Evolutionary conservation across 2,888 invertebrate species (phyloP), one percentile per base, ranked within the genome.

Genomic region (Beris chalybata): DNA sequence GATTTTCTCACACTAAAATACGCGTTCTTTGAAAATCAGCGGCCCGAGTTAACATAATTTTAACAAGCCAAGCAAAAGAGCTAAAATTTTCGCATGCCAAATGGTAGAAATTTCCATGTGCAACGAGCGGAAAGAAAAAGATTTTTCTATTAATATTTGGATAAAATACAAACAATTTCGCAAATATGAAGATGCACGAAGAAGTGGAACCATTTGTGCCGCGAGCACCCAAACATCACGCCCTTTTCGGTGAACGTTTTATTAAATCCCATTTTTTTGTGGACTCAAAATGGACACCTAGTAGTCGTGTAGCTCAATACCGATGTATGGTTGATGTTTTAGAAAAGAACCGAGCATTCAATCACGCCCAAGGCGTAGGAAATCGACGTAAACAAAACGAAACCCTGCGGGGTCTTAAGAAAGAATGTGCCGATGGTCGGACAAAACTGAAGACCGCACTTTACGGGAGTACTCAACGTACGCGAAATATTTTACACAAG

Each of bases 241-340:
- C 78, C 3, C 73, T 81, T 12, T 79, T 81, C 32, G 80, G 80
- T 9, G 70, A 73, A 43, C 73, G 74, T 31, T 77, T 66, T 71
- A 74, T 78, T 32, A 74, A 76, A 3, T 75, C 76, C 58, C 80
- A 81, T 65, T 73, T 77, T 70, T 74, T 81, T 72, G 70, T 76
- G 12, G 79, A 79, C 63, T 71, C 76, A 1, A 74, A 74, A 11
- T 81, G 81, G 81, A 75, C 77, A 0, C 75, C 76, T 15, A 73
- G 70, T 30, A 74, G 76, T 2, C 57, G 78, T 61, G 76, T 74
- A 4, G 74, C 76, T 15, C 76, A 80, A 70, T 80, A 74, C 72
- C 74, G 74, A 69, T 76, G 73, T 55, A 76, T 78, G 78, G 70
- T 75, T 1, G 73, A 77, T 68, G 71, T 79, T 44, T 69, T 80